A percentile compares a stretch with the other conserved stretches of the same genome.
Evolutionary conservation across 2,113 vertebrate genomes (phyloP).

Genomic region (Glareola pratincola): DNA sequence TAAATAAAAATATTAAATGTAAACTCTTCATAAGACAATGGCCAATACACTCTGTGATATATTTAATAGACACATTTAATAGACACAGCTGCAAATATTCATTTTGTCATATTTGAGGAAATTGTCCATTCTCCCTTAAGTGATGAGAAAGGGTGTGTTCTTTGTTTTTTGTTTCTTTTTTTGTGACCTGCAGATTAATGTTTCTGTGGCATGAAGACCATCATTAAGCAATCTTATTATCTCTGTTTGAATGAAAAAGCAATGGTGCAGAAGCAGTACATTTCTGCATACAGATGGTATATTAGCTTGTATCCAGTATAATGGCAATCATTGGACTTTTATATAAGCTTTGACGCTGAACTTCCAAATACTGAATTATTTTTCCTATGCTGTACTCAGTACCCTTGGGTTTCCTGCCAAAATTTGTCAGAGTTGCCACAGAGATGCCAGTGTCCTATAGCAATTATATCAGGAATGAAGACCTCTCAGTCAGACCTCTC

Average conservation of each 20-base stretch:
- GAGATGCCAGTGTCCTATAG: not conserved
- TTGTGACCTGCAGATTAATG: slow-evolving; percentile 31
- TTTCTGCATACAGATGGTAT: slow-evolving; percentile 48
- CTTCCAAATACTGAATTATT: not conserved
- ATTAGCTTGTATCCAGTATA: slow-evolving; percentile 27
- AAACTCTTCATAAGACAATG: not conserved
- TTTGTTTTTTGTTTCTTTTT: not conserved
- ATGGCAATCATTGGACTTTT: slow-evolving; percentile 22
- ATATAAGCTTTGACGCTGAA: not conserved
- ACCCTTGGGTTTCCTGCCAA: not conserved
- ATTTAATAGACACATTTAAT: not conserved
- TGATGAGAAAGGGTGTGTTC: not conserved
- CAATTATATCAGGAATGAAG: not conserved
- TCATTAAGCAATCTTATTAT: slow-evolving; percentile 59
- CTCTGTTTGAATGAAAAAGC: slow-evolving; percentile 44
- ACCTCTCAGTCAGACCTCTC: not conserved
- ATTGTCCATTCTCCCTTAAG: not conserved
- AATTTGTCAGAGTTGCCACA: not conserved
- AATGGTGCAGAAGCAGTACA: slow-evolving; percentile 5
- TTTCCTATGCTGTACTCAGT: not conserved
- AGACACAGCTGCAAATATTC: not conserved
- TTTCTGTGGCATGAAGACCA: slow-evolving; percentile 1
- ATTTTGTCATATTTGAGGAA: slow-evolving; percentile 2
- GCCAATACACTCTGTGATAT: not conserved
- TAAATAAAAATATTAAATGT: not conserved